phyloP scores from a whole-genome alignment of 1,140 invertebrate genomes.

The Parasteatoda tepidariorum region DNA sequence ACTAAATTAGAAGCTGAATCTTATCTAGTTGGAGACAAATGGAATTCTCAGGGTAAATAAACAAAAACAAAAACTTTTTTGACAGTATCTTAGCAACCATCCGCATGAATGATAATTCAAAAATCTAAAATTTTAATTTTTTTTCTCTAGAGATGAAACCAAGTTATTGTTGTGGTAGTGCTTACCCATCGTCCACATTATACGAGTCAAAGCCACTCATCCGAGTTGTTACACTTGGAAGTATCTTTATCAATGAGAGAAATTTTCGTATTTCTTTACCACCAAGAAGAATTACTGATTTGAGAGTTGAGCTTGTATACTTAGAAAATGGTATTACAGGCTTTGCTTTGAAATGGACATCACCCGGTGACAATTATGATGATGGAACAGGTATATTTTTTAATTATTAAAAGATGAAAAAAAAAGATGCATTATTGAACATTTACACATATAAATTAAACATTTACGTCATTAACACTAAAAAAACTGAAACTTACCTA shows the following conservation, averaged over 20 bases:
- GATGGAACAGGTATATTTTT: conserved; percentile 53
- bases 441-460: too few relatives aligned
- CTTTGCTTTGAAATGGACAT: conserved; percentile 57
- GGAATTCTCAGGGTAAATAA: too few relatives aligned
- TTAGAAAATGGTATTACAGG: background rate
- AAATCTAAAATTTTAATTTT: background rate
- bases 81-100: too few relatives aligned
- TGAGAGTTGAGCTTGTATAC: background rate
- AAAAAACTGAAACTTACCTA: too few relatives aligned
- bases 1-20: background rate
- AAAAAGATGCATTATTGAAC: too few relatives aligned
- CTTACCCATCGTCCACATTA: background rate
- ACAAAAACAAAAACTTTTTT: too few relatives aligned
- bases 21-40: background rate
- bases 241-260: background rate
- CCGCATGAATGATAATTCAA: too few relatives aligned
- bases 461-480: too few relatives aligned
- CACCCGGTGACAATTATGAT: conserved; percentile 61
- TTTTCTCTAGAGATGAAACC: background rate
- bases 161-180: conserved; percentile 52
- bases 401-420: background rate
- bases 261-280: background rate
- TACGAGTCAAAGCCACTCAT: background rate
- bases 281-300: conserved; percentile 40
- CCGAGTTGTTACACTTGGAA: conserved; percentile 7